Evolutionary conservation across 1,140 invertebrate species (phyloP).

Genomic region (Pseudobourletiella spinata): DNA sequence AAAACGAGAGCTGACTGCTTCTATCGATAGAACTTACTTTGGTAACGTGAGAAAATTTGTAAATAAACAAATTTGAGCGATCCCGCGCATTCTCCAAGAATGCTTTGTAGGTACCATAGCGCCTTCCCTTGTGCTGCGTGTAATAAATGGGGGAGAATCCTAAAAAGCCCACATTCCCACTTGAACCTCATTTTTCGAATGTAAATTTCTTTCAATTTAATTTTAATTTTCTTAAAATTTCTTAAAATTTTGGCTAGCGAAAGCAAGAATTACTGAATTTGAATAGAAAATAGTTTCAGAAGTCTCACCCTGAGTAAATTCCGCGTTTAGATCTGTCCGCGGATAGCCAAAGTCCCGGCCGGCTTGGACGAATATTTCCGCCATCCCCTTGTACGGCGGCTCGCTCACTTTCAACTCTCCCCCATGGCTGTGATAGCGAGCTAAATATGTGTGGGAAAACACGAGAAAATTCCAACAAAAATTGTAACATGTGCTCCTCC

Average conservation of each 20-base stretch:
- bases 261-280: too few species aligned
- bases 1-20: too few species aligned
- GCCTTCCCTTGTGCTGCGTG: constrained; percentile 17
- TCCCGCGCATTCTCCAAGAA: constrained; percentile 21
- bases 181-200: not conserved
- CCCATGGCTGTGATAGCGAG: constrained; percentile 36
- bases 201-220: not conserved
- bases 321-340: constrained; percentile 51
- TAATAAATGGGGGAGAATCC: constrained; percentile 12
- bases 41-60: constrained; percentile 29
- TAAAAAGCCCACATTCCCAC: not conserved
- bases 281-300: too few species aligned
- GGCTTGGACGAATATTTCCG: constrained; percentile 46
- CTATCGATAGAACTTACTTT: too few species aligned
- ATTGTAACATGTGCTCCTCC: too few species aligned
- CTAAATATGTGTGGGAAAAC: constrained; percentile 41
- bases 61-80: constrained; percentile 18
- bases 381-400: not conserved
- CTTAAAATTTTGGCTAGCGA: not conserved
- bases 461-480: not conserved
- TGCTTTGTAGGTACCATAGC: constrained; percentile 20
- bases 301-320: constrained; percentile 38
- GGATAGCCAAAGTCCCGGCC: constrained; percentile 60
- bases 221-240: not conserved
- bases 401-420: constrained; percentile 1